Evolutionary conservation across 2,888 invertebrate species (phyloP), one percentile per base, ranked within the genome.

Genomic region (Troilus luridus): DNA sequence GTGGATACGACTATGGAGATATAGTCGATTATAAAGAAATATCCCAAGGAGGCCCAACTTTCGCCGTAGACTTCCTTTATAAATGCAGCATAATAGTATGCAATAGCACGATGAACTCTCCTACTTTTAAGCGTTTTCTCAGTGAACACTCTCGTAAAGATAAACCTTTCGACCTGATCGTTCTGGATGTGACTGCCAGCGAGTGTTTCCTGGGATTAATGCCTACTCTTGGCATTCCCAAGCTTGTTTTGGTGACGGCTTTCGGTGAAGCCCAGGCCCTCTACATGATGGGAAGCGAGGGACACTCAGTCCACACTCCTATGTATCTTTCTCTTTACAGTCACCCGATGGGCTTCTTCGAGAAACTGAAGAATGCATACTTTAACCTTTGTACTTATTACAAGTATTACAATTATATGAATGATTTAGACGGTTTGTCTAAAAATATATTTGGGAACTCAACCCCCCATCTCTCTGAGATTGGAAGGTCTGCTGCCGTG

Each of bases 1-100:
- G 85, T 17, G 85, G 85, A 56, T 85, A 85, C n/a, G 85, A 27
- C 85, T 85, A 85, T 85, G 85, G 21, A 41, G n/a, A 12, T 12
- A 2, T 5, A 0, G n/a, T 85, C 12, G 56, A 85, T 58, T 85
- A 85, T n/a, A 5, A 56, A 14, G 10, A 54, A 56, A 56, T 85
- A 14, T 85, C 85, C 21, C 12, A 6, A 56, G 56, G 85, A 56
- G 56, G 10, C 0, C 11, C 85, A 12, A n/a, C 7, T 0, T 85
- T 58, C 56, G n/a, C 85, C 0, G 41, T 85, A 7, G 85, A 85
- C 85, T 56, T 58, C 5, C n/a, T 11, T 56, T 85, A 19, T n/a
- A 10, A 85, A 0, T 85, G 56, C 56, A 85, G 56, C 58, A 56
- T 0, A 12, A 85, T 85, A 56, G 6, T 58, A n/a, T 56, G 85